Evolutionary conservation across 2,797 vertebrate genomes (phyloP).

Genomic region (Artibeus jamaicensis): DNA sequence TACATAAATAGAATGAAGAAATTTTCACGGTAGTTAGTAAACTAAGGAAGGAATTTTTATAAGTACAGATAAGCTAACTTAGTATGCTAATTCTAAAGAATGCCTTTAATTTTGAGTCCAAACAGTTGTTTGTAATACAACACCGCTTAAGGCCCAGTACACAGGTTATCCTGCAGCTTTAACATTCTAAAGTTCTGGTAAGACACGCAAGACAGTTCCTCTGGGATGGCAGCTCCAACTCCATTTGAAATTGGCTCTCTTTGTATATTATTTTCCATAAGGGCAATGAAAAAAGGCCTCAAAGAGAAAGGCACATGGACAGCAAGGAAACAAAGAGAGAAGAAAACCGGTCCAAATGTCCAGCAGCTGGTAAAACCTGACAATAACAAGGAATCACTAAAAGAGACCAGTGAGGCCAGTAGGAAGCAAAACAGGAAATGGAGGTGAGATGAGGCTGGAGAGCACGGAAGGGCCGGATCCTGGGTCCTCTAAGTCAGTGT

Average conservation of each 20-base stretch:
- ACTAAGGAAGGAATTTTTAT: background rate
- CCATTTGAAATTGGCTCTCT: background rate
- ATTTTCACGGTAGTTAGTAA: background rate
- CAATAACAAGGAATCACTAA: background rate
- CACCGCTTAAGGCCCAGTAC: background rate
- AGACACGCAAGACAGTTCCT: background rate
- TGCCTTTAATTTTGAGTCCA: background rate
- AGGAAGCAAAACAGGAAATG: background rate
- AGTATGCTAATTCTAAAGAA: background rate
- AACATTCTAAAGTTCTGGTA: no score
- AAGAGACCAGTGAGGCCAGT: no score
- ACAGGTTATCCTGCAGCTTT: background rate
- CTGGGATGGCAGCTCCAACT: background rate
- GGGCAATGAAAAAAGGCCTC: background rate
- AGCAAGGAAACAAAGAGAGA: background rate
- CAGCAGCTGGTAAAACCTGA: background rate
- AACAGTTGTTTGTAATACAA: background rate
- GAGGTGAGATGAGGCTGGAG: background rate
- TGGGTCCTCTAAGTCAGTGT: accelerated
- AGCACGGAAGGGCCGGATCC: accelerated
- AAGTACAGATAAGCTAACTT: background rate
- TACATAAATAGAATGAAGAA: background rate
- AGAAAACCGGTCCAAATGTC: background rate
- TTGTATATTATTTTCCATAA: background rate
- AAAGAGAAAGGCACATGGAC: background rate